Conservation (phyloP, 2,888 invertebrate genomes). For the Sinohyriopsis cumingii region DNA sequence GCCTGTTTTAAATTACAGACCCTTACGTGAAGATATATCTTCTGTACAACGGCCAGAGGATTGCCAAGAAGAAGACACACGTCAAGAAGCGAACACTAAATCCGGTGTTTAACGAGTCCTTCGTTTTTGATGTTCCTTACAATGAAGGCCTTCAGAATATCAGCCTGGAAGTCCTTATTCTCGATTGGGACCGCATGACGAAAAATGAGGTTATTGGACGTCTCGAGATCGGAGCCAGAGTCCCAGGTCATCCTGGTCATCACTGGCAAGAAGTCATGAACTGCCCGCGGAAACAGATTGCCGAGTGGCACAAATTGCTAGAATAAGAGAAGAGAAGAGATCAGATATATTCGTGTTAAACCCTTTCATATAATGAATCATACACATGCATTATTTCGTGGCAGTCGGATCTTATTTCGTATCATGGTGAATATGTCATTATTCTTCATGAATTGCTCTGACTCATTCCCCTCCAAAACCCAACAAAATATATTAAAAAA, state of each 20-base stretch:
- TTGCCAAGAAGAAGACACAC: slow-evolving; percentile 99
- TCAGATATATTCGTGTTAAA: no score
- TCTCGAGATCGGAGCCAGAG: slow-evolving; percentile 87
- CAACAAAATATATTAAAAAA: no score
- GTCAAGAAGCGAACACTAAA: slow-evolving; percentile 97
- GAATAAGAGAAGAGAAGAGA: no score
- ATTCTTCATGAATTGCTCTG: no score
- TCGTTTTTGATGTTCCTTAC: slow-evolving; percentile 95
- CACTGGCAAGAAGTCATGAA: slow-evolving; percentile 99
- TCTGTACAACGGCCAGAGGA: slow-evolving; percentile 96
- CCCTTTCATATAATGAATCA: no score
- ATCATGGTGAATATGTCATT: no score
- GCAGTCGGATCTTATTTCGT: no score
- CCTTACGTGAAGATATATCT: slow-evolving; percentile 98
- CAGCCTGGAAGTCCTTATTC: slow-evolving; percentile 88
- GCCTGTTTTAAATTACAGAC: slow-evolving; percentile 75
- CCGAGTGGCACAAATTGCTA: slow-evolving; percentile 97
- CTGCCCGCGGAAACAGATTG: slow-evolving; percentile 97
- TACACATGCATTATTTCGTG: no score
- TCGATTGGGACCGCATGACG: slow-evolving; percentile 98
- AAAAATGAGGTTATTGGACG: slow-evolving; percentile 98
- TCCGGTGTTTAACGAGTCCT: slow-evolving; percentile 99
- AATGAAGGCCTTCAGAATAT: slow-evolving; percentile 84
- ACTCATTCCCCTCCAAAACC: no score
- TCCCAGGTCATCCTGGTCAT: slow-evolving; percentile 74